Base-by-base conservation (phyloP, 1,140 invertebrate species). In the Nasonia vitripennis region DNA sequence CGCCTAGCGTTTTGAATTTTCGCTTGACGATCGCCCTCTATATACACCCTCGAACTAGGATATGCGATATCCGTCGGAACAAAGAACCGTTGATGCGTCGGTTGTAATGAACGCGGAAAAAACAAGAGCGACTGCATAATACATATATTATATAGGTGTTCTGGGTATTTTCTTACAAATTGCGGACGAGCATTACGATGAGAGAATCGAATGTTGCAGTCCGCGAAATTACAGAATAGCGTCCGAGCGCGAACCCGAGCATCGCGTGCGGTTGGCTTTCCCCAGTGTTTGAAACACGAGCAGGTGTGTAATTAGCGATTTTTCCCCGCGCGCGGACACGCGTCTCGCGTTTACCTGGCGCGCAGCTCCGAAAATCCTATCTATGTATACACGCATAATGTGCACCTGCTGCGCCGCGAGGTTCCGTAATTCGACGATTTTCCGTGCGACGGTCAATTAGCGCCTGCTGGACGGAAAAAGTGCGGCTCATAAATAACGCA, bases 301-400 rank as follows among this genome's bases (percentile, higher is more conserved):
- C 55, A 62, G 55, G 55, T 62, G 20, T 62, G 55, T 62, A n/a
- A 62, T 62, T 62, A 62, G 20, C 2, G 20, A 62, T 23, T 41
- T n/a, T 20, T 7, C 3, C 41, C 12, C 17, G 73, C 48, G 20
- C 27, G 5, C 34, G 5, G 34, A 62, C 55, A n/a, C 34, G 20
- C 23, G n/a, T 14, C 23, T 55, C 68, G 31, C 71, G 80, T 62
- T 62, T 62, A 85, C 79, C 79, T 74, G 27, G 27, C 27, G 27
- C 27, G 27, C 27, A 27, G 20, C 9, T 34, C 20, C 45, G 74
- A 5, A 20, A 20, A 51, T 62, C 4, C 55, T 27, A 27, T 27
- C 27, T 27, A 27, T 2, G 1, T 27, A 27, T 27, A 27, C 17
- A 0, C 55, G 17, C 6, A 20, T 62, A 7, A 62, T 62, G 3